Conservation (phyloP, 2,113 vertebrate species). For the Chaetops frenatus region DNA sequence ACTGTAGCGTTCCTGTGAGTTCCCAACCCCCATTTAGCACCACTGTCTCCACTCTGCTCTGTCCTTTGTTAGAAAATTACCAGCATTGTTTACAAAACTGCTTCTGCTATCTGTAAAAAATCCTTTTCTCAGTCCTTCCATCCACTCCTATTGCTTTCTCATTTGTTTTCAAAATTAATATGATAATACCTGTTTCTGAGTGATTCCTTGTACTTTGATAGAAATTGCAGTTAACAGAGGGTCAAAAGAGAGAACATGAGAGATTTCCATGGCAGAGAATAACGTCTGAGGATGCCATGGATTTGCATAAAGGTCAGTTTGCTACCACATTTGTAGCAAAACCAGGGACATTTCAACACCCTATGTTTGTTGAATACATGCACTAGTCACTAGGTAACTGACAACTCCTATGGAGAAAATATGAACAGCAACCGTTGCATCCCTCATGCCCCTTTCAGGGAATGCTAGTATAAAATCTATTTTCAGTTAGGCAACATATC, state of each 20-base stretch:
- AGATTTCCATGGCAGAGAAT: neutral
- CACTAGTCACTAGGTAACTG: neutral
- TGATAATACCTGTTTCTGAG: neutral
- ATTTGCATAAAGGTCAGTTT: neutral
- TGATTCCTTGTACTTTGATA: neutral
- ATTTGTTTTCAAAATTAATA: neutral
- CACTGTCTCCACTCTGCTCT: neutral
- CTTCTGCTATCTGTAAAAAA: neutral
- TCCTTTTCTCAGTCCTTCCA: neutral
- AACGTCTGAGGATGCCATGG: neutral
- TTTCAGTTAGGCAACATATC: neutral
- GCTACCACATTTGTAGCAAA: neutral
- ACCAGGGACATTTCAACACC: neutral
- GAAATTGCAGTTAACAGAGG: neutral
- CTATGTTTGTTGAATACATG: neutral
- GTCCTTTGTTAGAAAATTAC: neutral
- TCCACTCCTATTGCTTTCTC: neutral
- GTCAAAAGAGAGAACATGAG: neutral
- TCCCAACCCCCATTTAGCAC: accelerated
- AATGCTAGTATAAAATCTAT: neutral
- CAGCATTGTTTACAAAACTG: neutral
- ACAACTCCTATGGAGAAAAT: neutral
- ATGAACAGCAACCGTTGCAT: neutral
- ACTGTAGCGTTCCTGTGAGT: neutral
- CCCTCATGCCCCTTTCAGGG: neutral